Evolutionary conservation across 2,888 invertebrate species (phyloP), one percentile per base, ranked within the genome.

Genomic region (Thereva unica): DNA sequence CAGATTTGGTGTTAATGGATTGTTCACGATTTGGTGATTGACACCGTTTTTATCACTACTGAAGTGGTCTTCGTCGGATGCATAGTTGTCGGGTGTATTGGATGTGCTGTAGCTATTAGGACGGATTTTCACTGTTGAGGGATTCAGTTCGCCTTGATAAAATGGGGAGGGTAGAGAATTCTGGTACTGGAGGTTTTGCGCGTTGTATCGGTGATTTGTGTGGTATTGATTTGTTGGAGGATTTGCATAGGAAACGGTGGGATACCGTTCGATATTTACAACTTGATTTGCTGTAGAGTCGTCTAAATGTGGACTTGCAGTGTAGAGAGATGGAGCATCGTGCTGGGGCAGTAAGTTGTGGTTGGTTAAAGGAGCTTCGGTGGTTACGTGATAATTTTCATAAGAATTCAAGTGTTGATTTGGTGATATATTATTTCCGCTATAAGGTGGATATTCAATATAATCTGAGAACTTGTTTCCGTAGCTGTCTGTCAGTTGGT

Each of bases 91-190:
- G 59, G 50, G 74, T 72, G 73, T 77, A 75, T 72, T 76, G 77
- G 72, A 78, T 77, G 71, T 75, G 71, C 71, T 76, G 56, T 79
- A 77, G 40, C 76, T 74, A 71, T 78, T 78, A n/a, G 79, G 78
- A 40, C 76, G 74, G 34, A 76, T 74, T 68, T 75, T 76, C 8
- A 76, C 75, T 61, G 75, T 74, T 23, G 76, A 72, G 42, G 73
- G 69, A 34, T 75, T 71, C 47, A 76, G 71, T 35, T 74, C 75
- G 23, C 23, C 23, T 23, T 23, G 23, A 23, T 23, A 23, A 23
- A 23, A 23, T 23, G 4, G 72, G 61, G 0, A 78, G 73, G 42
- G 75, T 77, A 52, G 73, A 61, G 5, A 66, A 67, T 8, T 69
- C 59, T 12, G 70, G 70, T n/a, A 66, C 67, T 9, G 64, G 66